phyloP scores from a whole-genome alignment of 2,888 invertebrate species.

The Sarcophaga subvicina region DNA sequence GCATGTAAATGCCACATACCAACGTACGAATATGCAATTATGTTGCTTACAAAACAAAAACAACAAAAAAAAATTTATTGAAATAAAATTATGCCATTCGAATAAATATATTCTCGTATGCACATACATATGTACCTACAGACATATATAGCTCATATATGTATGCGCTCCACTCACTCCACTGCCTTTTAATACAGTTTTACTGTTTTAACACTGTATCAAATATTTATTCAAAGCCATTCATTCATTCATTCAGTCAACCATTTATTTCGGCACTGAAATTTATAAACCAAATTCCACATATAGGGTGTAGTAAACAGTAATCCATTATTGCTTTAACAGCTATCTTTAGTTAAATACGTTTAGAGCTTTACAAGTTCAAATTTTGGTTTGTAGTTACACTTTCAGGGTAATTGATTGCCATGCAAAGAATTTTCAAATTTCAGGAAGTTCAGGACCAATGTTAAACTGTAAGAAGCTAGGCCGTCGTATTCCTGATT shows the following conservation, averaged over 20 bases:
- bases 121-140: not conserved
- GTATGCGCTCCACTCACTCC: not conserved
- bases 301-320: not conserved
- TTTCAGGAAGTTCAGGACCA: too few species aligned
- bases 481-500: too few species aligned
- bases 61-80: not conserved
- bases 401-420: too few species aligned
- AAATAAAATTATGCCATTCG: constrained; percentile 19
- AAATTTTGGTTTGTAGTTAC: too few species aligned
- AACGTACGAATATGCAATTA: not conserved
- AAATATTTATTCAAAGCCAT: not conserved
- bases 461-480: too few species aligned
- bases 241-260: not conserved
- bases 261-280: constrained; percentile 16
- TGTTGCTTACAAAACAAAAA: not conserved
- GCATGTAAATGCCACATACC: not conserved
- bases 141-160: not conserved
- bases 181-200: not conserved
- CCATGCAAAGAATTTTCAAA: too few species aligned
- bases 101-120: too few species aligned
- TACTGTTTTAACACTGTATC: not conserved
- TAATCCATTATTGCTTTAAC: too few species aligned
- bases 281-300: constrained; percentile 24
- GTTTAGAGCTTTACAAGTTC: too few species aligned
- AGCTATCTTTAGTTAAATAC: too few species aligned